Conservation (phyloP, 1,140 invertebrate genomes). For the Sitodiplosis mosellana region DNA sequence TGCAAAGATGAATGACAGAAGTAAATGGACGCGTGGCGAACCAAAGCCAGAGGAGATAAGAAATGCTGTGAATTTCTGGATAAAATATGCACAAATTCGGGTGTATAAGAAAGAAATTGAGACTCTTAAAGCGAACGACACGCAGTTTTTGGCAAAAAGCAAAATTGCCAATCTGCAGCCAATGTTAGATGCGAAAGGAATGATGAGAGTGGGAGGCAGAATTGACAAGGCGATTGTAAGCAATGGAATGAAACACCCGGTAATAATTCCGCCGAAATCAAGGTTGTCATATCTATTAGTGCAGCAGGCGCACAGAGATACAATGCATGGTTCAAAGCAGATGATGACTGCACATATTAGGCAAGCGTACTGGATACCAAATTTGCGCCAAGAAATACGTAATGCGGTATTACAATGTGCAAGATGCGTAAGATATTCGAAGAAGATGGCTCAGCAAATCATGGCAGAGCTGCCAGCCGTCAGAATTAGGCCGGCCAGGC, state of each 20-base stretch:
- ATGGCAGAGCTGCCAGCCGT: conserved; percentile 10
- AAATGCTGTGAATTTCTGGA: too few species aligned
- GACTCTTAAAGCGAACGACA: too few species aligned
- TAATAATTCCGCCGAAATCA: conserved; percentile 17
- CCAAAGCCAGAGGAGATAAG: too few species aligned
- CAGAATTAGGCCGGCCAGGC: too few species aligned
- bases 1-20: too few species aligned
- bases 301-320: conserved; percentile 8
- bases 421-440: conserved; percentile 1
- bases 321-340: conserved; percentile 11
- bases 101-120: too few species aligned
- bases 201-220: conserved; percentile 24
- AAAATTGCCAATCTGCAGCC: conserved; percentile 1
- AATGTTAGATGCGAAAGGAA: conserved; percentile 16
- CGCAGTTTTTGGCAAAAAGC: too few species aligned
- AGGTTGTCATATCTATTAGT: conserved; percentile 18
- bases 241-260: conserved; percentile 22
- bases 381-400: conserved; percentile 6
- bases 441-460: conserved; percentile 3
- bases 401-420: conserved; percentile 1
- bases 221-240: conserved; percentile 12
- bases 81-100: too few species aligned
- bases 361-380: conserved; percentile 11
- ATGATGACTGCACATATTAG: conserved; percentile 5
- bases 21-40: too few species aligned